Evolutionary conservation across 2,888 invertebrate genomes (phyloP).

Genomic region (Flexamia atlantica): DNA sequence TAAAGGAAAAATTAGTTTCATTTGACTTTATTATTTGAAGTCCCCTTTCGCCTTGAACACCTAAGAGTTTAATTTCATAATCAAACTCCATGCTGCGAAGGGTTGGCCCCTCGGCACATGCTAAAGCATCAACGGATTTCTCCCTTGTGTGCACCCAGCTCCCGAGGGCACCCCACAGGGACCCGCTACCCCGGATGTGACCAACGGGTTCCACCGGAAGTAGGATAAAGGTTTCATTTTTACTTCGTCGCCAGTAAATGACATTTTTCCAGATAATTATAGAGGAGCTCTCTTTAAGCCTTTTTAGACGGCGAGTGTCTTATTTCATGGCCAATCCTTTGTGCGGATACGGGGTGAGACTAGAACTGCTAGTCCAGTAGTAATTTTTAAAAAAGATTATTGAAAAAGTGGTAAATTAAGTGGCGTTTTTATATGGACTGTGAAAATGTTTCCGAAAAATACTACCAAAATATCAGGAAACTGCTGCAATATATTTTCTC

Average conservation of each 20-base stretch:
- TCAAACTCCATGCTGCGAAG: neutral
- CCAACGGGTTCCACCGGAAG: conserved; percentile 57
- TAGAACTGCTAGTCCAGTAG: too few relatives aligned
- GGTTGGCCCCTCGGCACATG: conserved; percentile 1
- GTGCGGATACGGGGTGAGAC: conserved; percentile 4
- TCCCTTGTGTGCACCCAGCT: neutral
- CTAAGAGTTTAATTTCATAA: too few relatives aligned
- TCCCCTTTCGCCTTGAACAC: too few relatives aligned
- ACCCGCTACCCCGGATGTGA: conserved; percentile 14
- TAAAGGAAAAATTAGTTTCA: too few relatives aligned
- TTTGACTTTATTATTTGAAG: too few relatives aligned
- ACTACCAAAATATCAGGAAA: too few relatives aligned
- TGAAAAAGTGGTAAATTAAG: too few relatives aligned
- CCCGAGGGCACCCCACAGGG: conserved; percentile 15
- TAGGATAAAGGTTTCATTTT: conserved; percentile 59
- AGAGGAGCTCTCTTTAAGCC: conserved; percentile 48
- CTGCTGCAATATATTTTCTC: too few relatives aligned
- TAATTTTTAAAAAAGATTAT: too few relatives aligned
- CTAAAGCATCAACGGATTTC: conserved; percentile 6
- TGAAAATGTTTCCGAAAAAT: too few relatives aligned
- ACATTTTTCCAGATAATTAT: conserved; percentile 46
- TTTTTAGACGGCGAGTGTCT: conserved; percentile 25
- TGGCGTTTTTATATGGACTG: too few relatives aligned
- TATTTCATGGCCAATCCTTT: conserved; percentile 47
- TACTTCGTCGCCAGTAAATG: conserved; percentile 46